phyloP scores from a whole-genome alignment of 2,113 vertebrate genomes.

The Peromyscus californicus region DNA sequence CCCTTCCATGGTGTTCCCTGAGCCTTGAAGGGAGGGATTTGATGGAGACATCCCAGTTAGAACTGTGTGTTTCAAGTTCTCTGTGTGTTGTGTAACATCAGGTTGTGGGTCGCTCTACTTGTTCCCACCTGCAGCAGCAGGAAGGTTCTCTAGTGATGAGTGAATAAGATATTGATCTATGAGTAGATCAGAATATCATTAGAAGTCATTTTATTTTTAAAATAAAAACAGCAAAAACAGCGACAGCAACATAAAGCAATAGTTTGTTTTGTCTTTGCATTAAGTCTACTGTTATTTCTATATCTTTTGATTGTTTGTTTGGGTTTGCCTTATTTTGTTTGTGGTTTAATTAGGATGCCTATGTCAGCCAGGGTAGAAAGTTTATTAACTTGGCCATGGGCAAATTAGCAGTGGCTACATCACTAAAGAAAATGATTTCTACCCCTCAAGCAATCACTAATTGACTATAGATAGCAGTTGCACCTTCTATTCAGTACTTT shows the following conservation, averaged over 20 bases:
- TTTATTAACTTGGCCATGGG: neutral
- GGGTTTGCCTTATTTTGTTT: neutral
- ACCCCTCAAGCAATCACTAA: neutral
- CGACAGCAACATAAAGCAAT: neutral
- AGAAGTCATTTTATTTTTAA: neutral
- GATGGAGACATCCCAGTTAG: neutral
- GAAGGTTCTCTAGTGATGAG: neutral
- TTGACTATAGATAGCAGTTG: neutral
- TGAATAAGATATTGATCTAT: neutral
- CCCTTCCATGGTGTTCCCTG: neutral
- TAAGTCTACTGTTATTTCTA: neutral
- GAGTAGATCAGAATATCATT: neutral
- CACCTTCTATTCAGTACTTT: neutral
- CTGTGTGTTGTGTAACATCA: no score
- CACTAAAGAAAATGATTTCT: neutral
- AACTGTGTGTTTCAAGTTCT: neutral
- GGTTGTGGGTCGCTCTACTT: neutral
- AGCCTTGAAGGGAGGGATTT: neutral
- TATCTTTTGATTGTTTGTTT: neutral
- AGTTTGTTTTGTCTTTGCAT: neutral
- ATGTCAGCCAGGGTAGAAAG: neutral
- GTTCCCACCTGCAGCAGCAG: neutral
- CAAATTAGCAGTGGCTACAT: neutral
- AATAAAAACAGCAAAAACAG: no score
- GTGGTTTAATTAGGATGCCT: neutral